Conservation (phyloP, 2,888 invertebrate genomes). For the Sminthurinus aureus region DNA sequence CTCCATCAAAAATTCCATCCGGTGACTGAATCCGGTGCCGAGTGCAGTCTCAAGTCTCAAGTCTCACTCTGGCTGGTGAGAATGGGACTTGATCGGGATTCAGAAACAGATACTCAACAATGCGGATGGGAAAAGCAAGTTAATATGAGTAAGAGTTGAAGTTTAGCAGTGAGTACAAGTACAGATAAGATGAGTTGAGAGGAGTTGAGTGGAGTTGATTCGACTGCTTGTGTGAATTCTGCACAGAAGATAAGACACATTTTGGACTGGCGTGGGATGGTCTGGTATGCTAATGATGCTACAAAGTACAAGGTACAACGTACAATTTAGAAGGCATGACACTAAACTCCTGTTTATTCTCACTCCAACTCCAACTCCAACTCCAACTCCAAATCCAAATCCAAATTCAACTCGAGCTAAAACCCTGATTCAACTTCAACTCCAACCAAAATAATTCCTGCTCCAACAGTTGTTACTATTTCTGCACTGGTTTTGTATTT, state of each 20-base stretch:
- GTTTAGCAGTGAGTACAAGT: background rate
- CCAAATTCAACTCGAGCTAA: too few species aligned
- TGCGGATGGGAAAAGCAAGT: background rate
- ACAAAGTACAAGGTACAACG: background rate
- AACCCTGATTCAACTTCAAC: too few species aligned
- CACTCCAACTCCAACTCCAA: background rate
- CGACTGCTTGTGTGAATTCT: too few species aligned
- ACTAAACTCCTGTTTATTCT: background rate
- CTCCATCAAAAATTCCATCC: background rate
- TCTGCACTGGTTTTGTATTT: background rate
- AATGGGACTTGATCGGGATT: too few species aligned
- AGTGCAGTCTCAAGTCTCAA: too few species aligned
- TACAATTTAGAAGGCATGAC: background rate
- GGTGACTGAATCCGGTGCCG: background rate
- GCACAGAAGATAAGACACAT: background rate
- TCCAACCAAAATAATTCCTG: too few species aligned
- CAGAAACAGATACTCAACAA: too few species aligned
- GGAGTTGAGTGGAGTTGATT: background rate
- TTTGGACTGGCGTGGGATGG: background rate
- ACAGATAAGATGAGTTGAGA: background rate
- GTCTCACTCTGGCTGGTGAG: too few species aligned
- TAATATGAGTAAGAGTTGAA: background rate
- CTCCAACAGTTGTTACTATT: background rate
- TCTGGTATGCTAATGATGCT: slow-evolving; percentile 16
- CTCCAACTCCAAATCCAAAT: too few species aligned